These are phyloP conservation scores for Aurelia sp. DNA, from an alignment of 30 jellyfish, hydroid and myxozoan species.

Conservation along the genomic window DNA sequence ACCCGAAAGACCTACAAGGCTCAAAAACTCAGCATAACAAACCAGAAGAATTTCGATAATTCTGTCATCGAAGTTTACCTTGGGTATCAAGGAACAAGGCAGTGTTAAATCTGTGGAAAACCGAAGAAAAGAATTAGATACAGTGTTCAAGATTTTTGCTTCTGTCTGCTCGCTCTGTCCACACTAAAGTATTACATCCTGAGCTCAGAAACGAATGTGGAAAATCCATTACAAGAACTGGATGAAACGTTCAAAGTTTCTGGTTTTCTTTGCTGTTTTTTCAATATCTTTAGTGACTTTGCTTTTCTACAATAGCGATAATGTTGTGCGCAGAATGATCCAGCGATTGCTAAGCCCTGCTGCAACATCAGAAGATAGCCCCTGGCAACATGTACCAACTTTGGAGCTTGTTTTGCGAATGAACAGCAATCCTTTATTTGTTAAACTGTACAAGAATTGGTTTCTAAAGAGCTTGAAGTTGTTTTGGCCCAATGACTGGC, in stretches of 20 bases:
- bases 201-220: no score
- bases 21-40: no score
- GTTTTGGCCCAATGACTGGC: slow-evolving; percentile 62
- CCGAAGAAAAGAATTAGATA: no score
- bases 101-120: no score
- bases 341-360: background rate
- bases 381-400: slow-evolving; percentile 27
- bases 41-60: no score
- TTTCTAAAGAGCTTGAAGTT: slow-evolving; percentile 40
- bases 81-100: no score
- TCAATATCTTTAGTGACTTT: background rate
- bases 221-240: background rate
- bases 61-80: no score
- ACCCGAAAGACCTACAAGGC: no score
- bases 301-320: background rate
- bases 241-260: slow-evolving; percentile 3
- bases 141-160: no score
- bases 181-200: no score
- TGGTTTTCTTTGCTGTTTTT: background rate
- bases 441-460: slow-evolving; percentile 21
- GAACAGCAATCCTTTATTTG: slow-evolving; percentile 52
- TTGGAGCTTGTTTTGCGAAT: slow-evolving; percentile 45
- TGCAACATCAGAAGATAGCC: background rate
- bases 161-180: no score
- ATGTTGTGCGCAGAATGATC: background rate